Evolutionary conservation across 2,797 vertebrate genomes (phyloP).

Genomic region (Enteromius afrohamiltoni): DNA sequence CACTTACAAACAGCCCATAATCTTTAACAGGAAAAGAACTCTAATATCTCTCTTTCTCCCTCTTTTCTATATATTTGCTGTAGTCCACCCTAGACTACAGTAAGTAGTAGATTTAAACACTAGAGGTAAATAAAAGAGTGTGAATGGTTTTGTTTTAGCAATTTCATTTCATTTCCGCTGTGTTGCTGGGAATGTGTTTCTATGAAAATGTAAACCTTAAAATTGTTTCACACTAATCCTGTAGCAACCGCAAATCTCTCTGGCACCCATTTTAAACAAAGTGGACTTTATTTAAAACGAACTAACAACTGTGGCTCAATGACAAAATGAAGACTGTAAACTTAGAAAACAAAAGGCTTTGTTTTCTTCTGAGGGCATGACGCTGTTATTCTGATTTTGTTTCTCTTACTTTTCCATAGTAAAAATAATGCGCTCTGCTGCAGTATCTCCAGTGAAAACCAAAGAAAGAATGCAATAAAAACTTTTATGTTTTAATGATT

Average conservation of each 20-base stretch:
- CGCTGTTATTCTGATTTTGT: not conserved
- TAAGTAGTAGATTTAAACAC: not conserved
- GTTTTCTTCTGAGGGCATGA: constrained; percentile 16
- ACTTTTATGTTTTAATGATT: not conserved
- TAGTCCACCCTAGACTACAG: not conserved
- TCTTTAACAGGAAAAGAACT: constrained; percentile 34
- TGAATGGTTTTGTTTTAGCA: not conserved
- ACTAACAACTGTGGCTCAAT: constrained; percentile 26
- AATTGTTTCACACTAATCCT: not conserved
- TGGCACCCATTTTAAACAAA: not conserved
- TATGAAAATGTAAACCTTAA: not conserved
- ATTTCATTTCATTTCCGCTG: not conserved
- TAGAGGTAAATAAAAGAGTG: too few species aligned
- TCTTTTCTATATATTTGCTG: not conserved
- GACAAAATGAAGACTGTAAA: constrained; percentile 28
- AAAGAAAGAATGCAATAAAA: not conserved
- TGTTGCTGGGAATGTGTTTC: not conserved
- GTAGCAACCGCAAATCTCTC: constrained; percentile 16
- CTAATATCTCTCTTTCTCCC: not conserved
- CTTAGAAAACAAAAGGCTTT: constrained; percentile 37
- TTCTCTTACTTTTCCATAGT: not conserved
- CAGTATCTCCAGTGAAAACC: constrained; percentile 2
- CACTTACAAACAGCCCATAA: constrained; percentile 69
- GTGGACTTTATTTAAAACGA: constrained; percentile 14
- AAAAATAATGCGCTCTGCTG: not conserved